Conservation (phyloP, 2,113 vertebrate genomes). For the Megaleporinus macrocephalus region DNA sequence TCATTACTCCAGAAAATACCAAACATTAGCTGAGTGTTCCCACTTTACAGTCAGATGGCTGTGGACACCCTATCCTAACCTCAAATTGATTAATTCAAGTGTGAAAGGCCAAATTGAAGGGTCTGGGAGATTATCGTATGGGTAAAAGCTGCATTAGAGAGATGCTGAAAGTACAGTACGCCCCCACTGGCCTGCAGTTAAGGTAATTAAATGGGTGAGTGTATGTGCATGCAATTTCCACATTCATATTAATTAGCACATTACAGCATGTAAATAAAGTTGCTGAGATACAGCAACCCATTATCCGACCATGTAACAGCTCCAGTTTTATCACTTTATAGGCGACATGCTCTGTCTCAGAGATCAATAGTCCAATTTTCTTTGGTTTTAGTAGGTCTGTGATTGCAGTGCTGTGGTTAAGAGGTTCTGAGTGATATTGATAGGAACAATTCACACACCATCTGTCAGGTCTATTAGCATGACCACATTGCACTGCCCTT, state of each 20-base stretch:
- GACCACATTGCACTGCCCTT: not conserved
- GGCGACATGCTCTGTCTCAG: not conserved
- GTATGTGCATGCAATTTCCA: not conserved
- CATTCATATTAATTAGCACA: not conserved
- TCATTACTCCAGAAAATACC: no score
- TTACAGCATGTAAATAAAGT: not conserved
- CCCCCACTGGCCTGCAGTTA: not conserved
- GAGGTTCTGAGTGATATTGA: slow-evolving; percentile 43
- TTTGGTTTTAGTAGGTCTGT: slow-evolving; percentile 23
- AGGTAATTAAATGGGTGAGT: not conserved
- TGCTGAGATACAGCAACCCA: not conserved
- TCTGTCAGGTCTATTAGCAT: slow-evolving; percentile 44
- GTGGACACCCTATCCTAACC: slow-evolving; percentile 47
- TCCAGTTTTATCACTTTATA: slow-evolving; percentile 2
- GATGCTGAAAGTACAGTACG: not conserved
- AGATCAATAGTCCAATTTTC: slow-evolving; percentile 49
- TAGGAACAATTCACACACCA: slow-evolving; percentile 42
- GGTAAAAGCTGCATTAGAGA: not conserved
- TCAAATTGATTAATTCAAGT: slow-evolving; percentile 56
- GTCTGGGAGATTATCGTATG: slow-evolving; percentile 4
- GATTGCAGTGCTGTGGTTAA: slow-evolving; percentile 33
- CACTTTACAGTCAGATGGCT: slow-evolving; percentile 58
- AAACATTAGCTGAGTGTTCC: slow-evolving; percentile 27
- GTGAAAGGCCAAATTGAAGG: slow-evolving; percentile 27
- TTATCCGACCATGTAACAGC: not conserved